phyloP scores from a whole-genome alignment of 2,113 vertebrate genomes.

The Aegotheles bennettii region DNA sequence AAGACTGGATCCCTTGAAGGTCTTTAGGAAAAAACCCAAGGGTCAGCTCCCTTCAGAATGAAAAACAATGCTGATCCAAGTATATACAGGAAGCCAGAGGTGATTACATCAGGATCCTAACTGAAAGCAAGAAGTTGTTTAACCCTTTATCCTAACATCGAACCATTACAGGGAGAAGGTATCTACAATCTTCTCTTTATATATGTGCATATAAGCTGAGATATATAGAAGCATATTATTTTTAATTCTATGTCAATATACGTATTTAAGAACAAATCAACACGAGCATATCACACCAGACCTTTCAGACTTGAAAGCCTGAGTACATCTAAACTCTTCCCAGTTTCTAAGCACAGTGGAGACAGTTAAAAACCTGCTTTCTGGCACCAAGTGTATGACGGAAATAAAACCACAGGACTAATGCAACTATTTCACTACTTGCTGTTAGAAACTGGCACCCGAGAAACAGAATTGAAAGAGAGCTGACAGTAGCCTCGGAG shows the following conservation, averaged over 20 bases:
- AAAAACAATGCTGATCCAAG: background rate
- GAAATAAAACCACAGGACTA: background rate
- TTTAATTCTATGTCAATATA: background rate
- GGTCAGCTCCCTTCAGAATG: background rate
- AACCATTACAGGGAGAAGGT: fast-evolving
- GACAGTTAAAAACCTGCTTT: background rate
- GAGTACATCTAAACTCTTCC: background rate
- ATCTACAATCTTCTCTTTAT: background rate
- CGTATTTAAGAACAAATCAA: background rate
- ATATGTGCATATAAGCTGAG: fast-evolving
- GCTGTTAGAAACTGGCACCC: background rate
- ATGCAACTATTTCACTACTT: background rate
- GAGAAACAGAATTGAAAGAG: background rate
- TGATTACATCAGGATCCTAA: background rate
- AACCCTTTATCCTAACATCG: background rate
- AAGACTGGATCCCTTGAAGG: fast-evolving
- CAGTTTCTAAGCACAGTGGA: background rate
- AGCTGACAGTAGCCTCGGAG: background rate
- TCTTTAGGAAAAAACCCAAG: background rate
- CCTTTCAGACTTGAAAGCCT: background rate
- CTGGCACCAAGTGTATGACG: background rate
- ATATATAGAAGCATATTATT: background rate
- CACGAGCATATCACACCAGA: fast-evolving
- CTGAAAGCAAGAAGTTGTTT: background rate
- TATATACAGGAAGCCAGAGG: background rate